These are phyloP conservation scores for Trinorchestia longiramus DNA, from an alignment of 1,140 invertebrate species.

Conservation along the genomic window DNA sequence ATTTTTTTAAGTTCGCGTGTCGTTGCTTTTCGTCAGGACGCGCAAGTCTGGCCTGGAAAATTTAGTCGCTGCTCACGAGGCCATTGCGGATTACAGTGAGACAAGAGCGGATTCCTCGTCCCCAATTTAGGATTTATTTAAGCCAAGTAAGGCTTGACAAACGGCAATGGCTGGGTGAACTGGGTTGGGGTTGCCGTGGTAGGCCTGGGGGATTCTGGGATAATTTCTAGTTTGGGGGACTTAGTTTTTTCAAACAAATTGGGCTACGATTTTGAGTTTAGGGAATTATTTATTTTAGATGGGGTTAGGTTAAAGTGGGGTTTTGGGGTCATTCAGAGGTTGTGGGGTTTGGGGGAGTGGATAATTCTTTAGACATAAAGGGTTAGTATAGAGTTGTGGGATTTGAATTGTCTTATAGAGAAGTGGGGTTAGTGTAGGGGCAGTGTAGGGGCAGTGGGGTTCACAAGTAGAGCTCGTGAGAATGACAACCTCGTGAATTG, in stretches of 20 bases:
- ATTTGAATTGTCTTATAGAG: too few species aligned
- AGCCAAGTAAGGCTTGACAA: constrained; percentile 38
- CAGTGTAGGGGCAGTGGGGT: neutral
- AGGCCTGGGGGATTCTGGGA: neutral
- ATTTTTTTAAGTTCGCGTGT: neutral
- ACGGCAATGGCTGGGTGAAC: neutral
- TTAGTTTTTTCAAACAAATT: too few species aligned
- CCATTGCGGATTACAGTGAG: constrained; percentile 31
- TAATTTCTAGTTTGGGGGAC: too few species aligned
- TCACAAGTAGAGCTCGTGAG: neutral
- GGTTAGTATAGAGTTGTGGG: too few species aligned
- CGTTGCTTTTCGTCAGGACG: neutral
- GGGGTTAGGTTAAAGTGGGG: too few species aligned
- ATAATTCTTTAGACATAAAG: too few species aligned
- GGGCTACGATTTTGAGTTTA: too few species aligned
- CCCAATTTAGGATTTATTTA: constrained; percentile 36
- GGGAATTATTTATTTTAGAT: too few species aligned
- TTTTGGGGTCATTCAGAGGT: neutral
- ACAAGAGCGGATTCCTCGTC: constrained; percentile 24
- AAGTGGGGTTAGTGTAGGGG: neutral
- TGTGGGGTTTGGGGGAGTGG: too few species aligned
- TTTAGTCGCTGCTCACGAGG: constrained; percentile 16
- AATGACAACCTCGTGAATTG: neutral
- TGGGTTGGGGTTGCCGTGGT: neutral
- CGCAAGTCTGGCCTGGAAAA: neutral